Evolutionary conservation across 2,888 invertebrate species (phyloP).

Genomic region (Amphipoea oculea): DNA sequence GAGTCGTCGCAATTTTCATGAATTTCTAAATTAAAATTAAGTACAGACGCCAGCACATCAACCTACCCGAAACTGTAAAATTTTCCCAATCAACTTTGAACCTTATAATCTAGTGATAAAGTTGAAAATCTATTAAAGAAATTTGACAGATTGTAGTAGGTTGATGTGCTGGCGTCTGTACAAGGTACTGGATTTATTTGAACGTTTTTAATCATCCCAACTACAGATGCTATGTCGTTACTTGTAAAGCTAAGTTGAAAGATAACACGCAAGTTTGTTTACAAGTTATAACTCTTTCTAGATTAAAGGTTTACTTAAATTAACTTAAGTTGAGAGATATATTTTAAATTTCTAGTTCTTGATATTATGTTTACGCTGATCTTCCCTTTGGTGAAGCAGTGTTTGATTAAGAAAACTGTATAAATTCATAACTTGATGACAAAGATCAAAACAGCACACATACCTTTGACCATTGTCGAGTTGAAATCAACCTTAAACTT

Average conservation of each 20-base stretch:
- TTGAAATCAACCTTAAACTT: too few relatives aligned
- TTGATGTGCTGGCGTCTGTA: too few relatives aligned
- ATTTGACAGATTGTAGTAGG: too few relatives aligned
- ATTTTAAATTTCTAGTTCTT: neutral
- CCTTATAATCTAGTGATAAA: too few relatives aligned
- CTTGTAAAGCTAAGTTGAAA: constrained; percentile 21
- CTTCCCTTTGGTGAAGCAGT: neutral
- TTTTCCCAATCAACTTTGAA: too few relatives aligned
- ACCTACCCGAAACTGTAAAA: too few relatives aligned
- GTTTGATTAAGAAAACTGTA: neutral
- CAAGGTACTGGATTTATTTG: neutral
- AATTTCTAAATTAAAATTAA: constrained; percentile 21
- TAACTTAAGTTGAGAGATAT: neutral
- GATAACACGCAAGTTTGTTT: constrained; percentile 6
- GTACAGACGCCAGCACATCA: neutral
- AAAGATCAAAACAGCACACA: too few relatives aligned
- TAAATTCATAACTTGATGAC: neutral
- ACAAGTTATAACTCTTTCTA: constrained; percentile 1
- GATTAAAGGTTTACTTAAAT: neutral
- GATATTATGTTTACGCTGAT: neutral
- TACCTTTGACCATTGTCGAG: too few relatives aligned
- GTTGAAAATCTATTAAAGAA: too few relatives aligned
- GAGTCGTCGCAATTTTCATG: neutral
- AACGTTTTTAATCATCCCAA: neutral
- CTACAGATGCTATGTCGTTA: neutral